These are phyloP conservation scores for Cetonia aurata DNA, from an alignment of 2,888 invertebrate genomes.

Conservation along the genomic window DNA sequence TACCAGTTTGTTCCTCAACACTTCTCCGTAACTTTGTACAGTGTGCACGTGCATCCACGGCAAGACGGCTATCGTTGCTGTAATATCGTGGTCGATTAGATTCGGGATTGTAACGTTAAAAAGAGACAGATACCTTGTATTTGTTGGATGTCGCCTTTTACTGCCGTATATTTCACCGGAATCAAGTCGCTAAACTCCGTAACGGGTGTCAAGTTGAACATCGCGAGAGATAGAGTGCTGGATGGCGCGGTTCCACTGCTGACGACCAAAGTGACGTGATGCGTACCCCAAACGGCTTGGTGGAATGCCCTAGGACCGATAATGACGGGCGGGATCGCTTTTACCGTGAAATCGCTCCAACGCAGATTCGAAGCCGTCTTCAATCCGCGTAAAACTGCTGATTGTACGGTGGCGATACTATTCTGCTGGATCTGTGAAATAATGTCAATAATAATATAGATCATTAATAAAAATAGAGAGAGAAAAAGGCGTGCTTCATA, in stretches of 20 bases:
- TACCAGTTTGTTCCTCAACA: slow-evolving; percentile 70
- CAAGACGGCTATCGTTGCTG: slow-evolving; percentile 83
- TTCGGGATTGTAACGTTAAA: background rate
- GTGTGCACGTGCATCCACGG: slow-evolving; percentile 82
- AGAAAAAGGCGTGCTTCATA: too few species aligned
- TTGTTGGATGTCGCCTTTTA: slow-evolving; percentile 70
- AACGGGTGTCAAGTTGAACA: slow-evolving; percentile 78
- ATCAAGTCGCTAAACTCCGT: slow-evolving; percentile 86
- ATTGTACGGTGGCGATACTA: slow-evolving; percentile 71
- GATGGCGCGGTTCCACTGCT: slow-evolving; percentile 75
- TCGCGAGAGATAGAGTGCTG: slow-evolving; percentile 68
- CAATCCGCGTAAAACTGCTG: slow-evolving; percentile 75
- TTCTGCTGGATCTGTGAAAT: slow-evolving; percentile 76
- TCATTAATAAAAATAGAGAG: too few species aligned
- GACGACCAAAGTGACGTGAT: slow-evolving; percentile 77
- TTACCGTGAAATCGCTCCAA: slow-evolving; percentile 79
- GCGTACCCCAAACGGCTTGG: slow-evolving; percentile 81
- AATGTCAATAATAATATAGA: too few species aligned
- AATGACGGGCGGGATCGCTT: slow-evolving; percentile 67
- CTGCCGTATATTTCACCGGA: slow-evolving; percentile 75
- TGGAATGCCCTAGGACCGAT: slow-evolving; percentile 82
- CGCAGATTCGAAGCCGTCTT: slow-evolving; percentile 80
- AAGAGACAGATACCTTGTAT: slow-evolving; percentile 72
- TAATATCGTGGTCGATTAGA: slow-evolving; percentile 56
- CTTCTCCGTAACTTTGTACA: slow-evolving; percentile 77